Conservation (phyloP, 2,797 vertebrate species). For the Todus mexicanus region DNA sequence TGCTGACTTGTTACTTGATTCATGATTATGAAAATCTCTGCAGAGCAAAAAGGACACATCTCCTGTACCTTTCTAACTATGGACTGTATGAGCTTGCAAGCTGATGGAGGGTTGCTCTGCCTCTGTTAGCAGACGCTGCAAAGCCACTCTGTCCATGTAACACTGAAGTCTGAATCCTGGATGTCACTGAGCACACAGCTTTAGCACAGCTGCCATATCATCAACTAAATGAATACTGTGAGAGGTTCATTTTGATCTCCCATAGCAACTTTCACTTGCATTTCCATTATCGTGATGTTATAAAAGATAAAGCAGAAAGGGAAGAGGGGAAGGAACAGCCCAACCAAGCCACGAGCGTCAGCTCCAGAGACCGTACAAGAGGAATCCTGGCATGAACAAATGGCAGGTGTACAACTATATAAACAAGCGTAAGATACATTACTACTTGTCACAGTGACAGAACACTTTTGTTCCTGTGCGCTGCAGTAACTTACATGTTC, state of each 20-base stretch:
- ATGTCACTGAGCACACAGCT: background rate
- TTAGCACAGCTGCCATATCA: background rate
- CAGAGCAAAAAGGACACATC: background rate
- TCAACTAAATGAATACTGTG: background rate
- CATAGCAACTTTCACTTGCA: background rate
- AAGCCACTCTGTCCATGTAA: background rate
- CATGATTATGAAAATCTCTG: background rate
- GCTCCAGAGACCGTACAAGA: background rate
- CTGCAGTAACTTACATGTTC: background rate
- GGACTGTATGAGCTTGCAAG: background rate
- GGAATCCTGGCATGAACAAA: background rate
- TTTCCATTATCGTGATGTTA: background rate
- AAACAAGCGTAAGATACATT: background rate
- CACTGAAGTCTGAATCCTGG: background rate
- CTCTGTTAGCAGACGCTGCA: background rate
- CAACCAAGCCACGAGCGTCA: background rate
- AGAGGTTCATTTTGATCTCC: background rate
- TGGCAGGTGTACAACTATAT: background rate
- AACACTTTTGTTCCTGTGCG: background rate
- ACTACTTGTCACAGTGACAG: background rate
- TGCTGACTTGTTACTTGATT: background rate
- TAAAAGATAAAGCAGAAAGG: background rate
- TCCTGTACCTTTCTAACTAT: background rate
- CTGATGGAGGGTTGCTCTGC: background rate
- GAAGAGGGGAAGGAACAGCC: background rate